These are phyloP conservation scores for Psophia crepitans DNA, from an alignment of 2,113 vertebrate genomes.

Conservation along the genomic window DNA sequence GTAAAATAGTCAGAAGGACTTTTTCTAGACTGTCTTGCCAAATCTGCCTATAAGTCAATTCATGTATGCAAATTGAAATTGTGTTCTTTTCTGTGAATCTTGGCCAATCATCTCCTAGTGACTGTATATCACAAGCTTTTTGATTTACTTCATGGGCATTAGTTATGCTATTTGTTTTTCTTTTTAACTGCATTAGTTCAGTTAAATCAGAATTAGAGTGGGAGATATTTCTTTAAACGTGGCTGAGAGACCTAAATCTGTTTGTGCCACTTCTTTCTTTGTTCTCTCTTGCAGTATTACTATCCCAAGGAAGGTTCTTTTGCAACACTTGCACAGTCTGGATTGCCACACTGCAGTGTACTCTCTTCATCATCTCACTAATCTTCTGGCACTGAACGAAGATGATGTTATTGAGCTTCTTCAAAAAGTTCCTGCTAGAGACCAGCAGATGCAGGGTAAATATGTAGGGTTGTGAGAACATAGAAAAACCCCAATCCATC, in stretches of 20 bases:
- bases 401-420: slow-evolving; percentile 85
- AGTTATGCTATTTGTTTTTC: neutral
- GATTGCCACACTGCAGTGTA: slow-evolving; percentile 91
- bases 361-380: slow-evolving; percentile 88
- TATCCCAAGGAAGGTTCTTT: slow-evolving; percentile 80
- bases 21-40: neutral
- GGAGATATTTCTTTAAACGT: neutral
- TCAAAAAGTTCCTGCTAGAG: slow-evolving; percentile 74
- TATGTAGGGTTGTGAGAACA: neutral
- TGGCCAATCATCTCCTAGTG: neutral
- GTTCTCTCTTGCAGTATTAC: slow-evolving; percentile 59
- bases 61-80: neutral
- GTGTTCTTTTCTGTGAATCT: neutral
- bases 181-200: neutral
- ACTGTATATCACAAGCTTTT: neutral
- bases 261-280: neutral
- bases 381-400: slow-evolving; percentile 85
- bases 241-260: neutral
- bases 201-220: neutral
- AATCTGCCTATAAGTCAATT: neutral
- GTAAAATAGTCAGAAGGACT: slow-evolving; percentile 54
- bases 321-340: slow-evolving; percentile 85
- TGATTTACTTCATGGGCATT: neutral
- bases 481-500: neutral
- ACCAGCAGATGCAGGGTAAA: slow-evolving; percentile 61